Base-by-base conservation (phyloP, 2,113 vertebrate species). In the Protomyctophum bolini region DNA sequence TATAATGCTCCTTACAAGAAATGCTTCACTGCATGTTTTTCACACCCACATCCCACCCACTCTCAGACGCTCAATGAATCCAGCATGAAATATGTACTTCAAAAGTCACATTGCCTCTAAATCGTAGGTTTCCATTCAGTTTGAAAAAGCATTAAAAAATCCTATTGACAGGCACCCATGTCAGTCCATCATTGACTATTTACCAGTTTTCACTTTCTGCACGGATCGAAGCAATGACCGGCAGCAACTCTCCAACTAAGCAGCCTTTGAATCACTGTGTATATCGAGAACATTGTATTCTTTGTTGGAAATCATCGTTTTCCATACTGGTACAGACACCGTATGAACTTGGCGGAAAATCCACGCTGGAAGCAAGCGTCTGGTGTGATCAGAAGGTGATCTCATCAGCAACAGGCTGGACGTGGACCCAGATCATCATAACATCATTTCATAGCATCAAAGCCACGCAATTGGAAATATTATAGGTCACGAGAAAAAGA, bases 121-220 rank as follows among this genome's bases (percentile, higher is more conserved):
- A 77, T 72, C 57, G 10, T 70, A 52, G 67, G 54, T 70, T 63
- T 71, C 84, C 72, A 75, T 85, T 83, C 70, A 65, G 72, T 59
- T 63, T 63, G 68, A 75, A 60, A 58, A 63, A n/a, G 68, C 82
- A 84, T 87, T 87, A 83, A 86, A 89, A 86, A 80, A 45, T 80
- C 74, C 76, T 82, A 70, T 86, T 82, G 83, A 83, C 68, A 77
- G 82, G 85, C 80, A 78, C 83, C 58, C 63, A 73, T 85, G 82
- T 87, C 83, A 85, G 73, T 62, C 84, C 67, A 73, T 82, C 72
- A 83, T 8, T 60, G 75, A 73, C 75, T 77, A 79, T 70, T 85
- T 76, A 79, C 69, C 65, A 51, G 79, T 70, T 79, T 85, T 79
- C 77, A 67, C 70, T 75, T 67, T 70, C 58, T 58, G 74, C 82